These are phyloP conservation scores for Drosophila meridiana DNA, from an alignment of 2,888 invertebrate species.

Conservation along the genomic window DNA sequence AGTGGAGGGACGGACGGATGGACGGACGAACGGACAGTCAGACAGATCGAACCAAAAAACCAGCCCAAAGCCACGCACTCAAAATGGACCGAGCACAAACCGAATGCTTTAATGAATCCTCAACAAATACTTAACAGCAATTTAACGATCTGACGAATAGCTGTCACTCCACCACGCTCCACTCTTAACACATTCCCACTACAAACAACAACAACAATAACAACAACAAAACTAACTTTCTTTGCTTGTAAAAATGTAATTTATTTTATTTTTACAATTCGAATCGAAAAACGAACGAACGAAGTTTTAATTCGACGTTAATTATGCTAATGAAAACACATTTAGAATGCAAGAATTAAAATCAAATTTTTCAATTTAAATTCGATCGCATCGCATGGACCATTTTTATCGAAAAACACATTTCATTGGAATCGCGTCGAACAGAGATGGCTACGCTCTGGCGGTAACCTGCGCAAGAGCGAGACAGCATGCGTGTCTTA, in stretches of 20 bases:
- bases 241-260: conserved; percentile 64
- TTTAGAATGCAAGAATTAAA: conserved; percentile 81
- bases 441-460: conserved; percentile 20
- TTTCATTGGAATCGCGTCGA: conserved; percentile 75
- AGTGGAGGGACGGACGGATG: neutral
- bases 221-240: conserved; percentile 43
- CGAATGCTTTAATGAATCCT: conserved; percentile 56
- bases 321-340: conserved; percentile 84
- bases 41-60: conserved; percentile 26
- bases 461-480: conserved; percentile 12
- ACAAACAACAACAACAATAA: neutral
- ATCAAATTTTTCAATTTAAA: conserved; percentile 82
- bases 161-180: conserved; percentile 52
- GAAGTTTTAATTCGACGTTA: conserved; percentile 73
- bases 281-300: conserved; percentile 38
- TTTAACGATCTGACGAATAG: conserved; percentile 75
- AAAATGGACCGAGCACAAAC: conserved; percentile 24
- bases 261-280: conserved; percentile 70
- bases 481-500: conserved; percentile 21
- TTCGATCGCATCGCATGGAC: conserved; percentile 82
- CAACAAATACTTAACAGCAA: conserved; percentile 21
- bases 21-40: neutral
- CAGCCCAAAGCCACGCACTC: conserved; percentile 42
- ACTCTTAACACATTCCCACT: neutral
- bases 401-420: conserved; percentile 82